Conservation (phyloP, 2,888 invertebrate genomes). For the Lithodes maja region DNA sequence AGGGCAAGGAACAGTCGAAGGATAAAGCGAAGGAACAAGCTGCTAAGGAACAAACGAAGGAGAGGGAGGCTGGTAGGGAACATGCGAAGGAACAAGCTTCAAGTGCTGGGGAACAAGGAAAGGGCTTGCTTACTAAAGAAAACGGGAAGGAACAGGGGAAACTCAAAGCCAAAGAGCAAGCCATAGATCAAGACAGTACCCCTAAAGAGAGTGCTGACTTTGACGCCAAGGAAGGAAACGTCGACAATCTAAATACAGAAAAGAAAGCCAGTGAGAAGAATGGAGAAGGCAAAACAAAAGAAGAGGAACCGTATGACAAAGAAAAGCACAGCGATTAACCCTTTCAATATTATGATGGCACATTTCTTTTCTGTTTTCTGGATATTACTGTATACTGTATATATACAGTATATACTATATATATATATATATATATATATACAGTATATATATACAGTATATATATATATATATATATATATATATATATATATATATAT, state of each 20-base stretch:
- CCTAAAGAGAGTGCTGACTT: neutral
- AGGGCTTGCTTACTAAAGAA: neutral
- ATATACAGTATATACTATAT: no score
- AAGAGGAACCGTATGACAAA: neutral
- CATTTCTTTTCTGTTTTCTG: no score
- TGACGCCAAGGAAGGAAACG: neutral
- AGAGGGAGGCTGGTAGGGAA: neutral
- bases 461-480: no score
- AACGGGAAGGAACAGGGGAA: neutral
- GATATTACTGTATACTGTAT: no score
- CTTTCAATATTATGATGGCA: no score
- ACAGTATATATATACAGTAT: no score
- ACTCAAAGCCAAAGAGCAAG: neutral
- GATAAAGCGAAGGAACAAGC: neutral
- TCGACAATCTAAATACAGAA: neutral
- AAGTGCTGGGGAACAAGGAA: neutral
- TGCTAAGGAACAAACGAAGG: neutral
- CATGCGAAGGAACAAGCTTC: neutral
- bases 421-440: no score
- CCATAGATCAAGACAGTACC: neutral
- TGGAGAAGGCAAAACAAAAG: neutral
- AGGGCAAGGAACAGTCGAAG: constrained; percentile 7
- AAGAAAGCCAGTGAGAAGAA: neutral
- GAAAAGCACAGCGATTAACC: neutral
- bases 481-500: no score